Percentiles rank a stretch among this genome's conserved stretches.
Evolutionary conservation across 2,888 invertebrate species (phyloP).

Genomic region (Dasysyrphus albostriatus): DNA sequence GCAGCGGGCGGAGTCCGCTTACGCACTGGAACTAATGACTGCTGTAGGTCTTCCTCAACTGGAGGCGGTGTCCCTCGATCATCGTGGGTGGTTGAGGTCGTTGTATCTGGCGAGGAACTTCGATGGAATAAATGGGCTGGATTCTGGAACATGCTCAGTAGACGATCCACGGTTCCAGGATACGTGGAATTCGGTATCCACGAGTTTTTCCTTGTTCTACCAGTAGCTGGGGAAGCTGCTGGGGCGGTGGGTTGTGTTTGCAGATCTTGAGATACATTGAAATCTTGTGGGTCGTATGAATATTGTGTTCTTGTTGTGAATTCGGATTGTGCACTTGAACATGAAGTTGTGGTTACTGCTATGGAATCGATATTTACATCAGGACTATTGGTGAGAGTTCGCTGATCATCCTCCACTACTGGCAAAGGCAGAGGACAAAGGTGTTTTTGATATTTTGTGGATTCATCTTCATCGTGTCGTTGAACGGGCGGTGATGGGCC

Average conservation of each 20-base stretch:
- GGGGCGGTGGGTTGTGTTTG: constrained; percentile 79
- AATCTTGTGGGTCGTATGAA: constrained; percentile 27
- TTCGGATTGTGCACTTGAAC: constrained; percentile 66
- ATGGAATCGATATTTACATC: constrained; percentile 61
- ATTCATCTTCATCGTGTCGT: constrained; percentile 28
- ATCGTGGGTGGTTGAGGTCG: constrained; percentile 8
- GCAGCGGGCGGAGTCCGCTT: constrained; percentile 77
- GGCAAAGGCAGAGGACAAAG: constrained; percentile 47
- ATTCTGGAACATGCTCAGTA: constrained; percentile 88
- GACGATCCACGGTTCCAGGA: constrained; percentile 87
- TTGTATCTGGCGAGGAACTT: constrained; percentile 80
- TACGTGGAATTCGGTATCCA: constrained; percentile 85
- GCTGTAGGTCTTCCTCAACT: constrained; percentile 58
- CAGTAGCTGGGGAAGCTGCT: constrained; percentile 82
- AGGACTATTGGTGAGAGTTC: constrained; percentile 70
- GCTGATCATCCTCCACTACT: constrained; percentile 69
- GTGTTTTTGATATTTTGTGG: constrained; percentile 39
- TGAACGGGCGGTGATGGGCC: constrained; percentile 13
- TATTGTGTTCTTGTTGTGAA: constrained; percentile 41
- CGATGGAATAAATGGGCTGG: constrained; percentile 87
- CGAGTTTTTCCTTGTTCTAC: constrained; percentile 86
- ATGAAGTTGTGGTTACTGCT: constrained; percentile 44
- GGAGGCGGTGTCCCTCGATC: constrained; percentile 37
- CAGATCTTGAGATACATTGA: constrained; percentile 28
- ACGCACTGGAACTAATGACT: constrained; percentile 71